Evolutionary conservation across 2,797 vertebrate species (phyloP).

Genomic region (Rhinogobio ventralis): DNA sequence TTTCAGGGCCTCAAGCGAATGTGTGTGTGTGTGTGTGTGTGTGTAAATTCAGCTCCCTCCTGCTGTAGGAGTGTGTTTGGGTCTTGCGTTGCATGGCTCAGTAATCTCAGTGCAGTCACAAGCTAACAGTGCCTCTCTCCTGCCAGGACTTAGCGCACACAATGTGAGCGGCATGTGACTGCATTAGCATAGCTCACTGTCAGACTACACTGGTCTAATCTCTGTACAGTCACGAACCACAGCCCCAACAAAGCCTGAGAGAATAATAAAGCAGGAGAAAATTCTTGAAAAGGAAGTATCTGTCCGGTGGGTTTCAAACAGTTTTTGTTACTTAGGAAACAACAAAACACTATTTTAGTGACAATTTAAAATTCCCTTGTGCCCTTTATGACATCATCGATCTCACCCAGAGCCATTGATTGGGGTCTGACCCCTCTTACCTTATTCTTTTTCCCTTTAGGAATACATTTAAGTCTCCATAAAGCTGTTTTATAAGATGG

Average conservation of each 20-base stretch:
- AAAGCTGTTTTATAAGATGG: conserved; percentile 11
- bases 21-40: conserved; percentile 7
- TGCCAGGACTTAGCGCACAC: conserved; percentile 73
- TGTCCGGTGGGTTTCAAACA: conserved; percentile 5
- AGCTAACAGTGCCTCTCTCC: conserved; percentile 65
- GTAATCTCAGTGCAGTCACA: conserved; percentile 67
- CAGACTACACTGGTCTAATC: conserved; percentile 70
- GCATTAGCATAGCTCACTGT: conserved; percentile 69
- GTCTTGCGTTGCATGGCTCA: conserved; percentile 42
- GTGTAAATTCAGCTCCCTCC: conserved; percentile 5
- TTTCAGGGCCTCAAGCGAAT: conserved; percentile 20
- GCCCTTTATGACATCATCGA: background rate
- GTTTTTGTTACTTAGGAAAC: conserved; percentile 7
- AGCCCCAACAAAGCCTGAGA: conserved; percentile 43
- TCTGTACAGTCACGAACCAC: conserved; percentile 65
- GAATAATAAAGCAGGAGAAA: conserved; percentile 60
- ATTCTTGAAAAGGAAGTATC: conserved; percentile 32
- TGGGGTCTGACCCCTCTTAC: background rate
- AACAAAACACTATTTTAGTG: background rate
- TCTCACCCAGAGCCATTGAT: conserved; percentile 18
- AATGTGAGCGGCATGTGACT: conserved; percentile 78
- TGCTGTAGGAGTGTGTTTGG: conserved; percentile 28
- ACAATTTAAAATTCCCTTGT: background rate
- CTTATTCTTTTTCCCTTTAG: background rate
- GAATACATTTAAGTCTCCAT: background rate